Evolutionary conservation across 30 jellyfish, hydroid and myxozoan genomes (phyloP).

Genomic region (Aurelia aurita): DNA sequence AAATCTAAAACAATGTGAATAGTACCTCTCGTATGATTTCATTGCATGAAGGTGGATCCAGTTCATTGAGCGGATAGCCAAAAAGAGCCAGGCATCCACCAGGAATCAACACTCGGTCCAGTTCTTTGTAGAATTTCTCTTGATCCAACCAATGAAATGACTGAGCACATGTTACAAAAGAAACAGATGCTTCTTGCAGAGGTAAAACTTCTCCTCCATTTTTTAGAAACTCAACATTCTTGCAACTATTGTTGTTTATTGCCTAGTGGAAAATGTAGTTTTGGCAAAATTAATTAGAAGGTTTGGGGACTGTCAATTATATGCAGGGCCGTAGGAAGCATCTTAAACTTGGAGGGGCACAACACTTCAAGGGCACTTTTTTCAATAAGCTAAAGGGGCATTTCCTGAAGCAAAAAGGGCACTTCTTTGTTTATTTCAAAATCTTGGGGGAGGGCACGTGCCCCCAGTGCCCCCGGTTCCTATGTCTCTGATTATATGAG

Average conservation of each 20-base stretch:
- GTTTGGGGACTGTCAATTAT: too few relatives aligned
- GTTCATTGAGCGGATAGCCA: constrained; percentile 32
- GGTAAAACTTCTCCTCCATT: constrained; percentile 31
- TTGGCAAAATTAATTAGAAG: too few relatives aligned
- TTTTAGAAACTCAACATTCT: constrained; percentile 7
- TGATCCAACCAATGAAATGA: constrained; percentile 57
- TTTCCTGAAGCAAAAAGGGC: too few relatives aligned
- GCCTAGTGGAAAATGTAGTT: constrained; percentile 9
- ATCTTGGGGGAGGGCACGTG: too few relatives aligned
- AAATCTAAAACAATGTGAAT: too few relatives aligned
- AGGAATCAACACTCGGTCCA: constrained; percentile 40
- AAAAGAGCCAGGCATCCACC: constrained; percentile 46
- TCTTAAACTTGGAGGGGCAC: too few relatives aligned
- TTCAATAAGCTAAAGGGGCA: too few relatives aligned
- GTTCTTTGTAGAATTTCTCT: constrained; percentile 27
- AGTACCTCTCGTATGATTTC: background rate
- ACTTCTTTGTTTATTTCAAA: too few relatives aligned
- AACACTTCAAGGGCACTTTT: too few relatives aligned
- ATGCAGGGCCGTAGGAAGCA: too few relatives aligned
- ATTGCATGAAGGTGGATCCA: constrained; percentile 15
- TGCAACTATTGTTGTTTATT: background rate
- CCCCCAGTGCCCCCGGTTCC: too few relatives aligned
- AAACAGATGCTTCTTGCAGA: constrained; percentile 1
- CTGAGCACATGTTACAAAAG: constrained; percentile 43
- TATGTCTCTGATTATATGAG: too few relatives aligned